Evolutionary conservation across 2,113 vertebrate species (phyloP).

Genomic region (Trematomus loennbergii): DNA sequence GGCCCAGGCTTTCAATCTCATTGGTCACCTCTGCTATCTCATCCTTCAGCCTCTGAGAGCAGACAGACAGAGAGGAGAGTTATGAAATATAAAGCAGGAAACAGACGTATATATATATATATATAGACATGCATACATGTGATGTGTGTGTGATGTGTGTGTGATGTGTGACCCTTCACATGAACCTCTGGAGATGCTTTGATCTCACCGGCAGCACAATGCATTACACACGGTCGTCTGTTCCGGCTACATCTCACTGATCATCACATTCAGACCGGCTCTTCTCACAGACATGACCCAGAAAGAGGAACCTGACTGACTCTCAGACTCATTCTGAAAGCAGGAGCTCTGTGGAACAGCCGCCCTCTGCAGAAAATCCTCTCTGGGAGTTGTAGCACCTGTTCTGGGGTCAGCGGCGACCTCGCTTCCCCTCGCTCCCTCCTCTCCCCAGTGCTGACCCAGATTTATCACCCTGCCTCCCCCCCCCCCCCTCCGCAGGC

Average conservation of each 20-base stretch:
- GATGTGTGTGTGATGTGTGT: background rate
- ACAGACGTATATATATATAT: background rate
- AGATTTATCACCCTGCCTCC: conserved; percentile 58
- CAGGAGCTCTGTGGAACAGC: conserved; percentile 47
- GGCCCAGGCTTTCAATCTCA: conserved; percentile 97
- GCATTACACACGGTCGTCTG: conserved; percentile 10
- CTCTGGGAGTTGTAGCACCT: conserved; percentile 71
- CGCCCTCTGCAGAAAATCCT: conserved; percentile 39
- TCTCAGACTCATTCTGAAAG: conserved; percentile 25
- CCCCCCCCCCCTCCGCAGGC: background rate
- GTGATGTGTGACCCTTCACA: conserved; percentile 17
- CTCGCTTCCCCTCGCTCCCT: conserved; percentile 14
- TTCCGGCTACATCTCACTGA: conserved; percentile 17
- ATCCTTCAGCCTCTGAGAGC: conserved; percentile 93
- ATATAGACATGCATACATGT: background rate
- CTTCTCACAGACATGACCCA: conserved; percentile 34
- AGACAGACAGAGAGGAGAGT: conserved; percentile 14
- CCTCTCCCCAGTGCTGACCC: conserved; percentile 62
- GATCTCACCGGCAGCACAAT: background rate
- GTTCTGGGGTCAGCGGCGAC: conserved; percentile 59
- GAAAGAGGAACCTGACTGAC: conserved; percentile 37
- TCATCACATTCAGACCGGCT: conserved; percentile 2
- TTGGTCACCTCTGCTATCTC: conserved; percentile 98
- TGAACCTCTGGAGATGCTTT: conserved; percentile 21
- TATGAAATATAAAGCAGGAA: background rate